Conservation (phyloP, 1,140 invertebrate genomes). For the Drosophila ogumai region DNA sequence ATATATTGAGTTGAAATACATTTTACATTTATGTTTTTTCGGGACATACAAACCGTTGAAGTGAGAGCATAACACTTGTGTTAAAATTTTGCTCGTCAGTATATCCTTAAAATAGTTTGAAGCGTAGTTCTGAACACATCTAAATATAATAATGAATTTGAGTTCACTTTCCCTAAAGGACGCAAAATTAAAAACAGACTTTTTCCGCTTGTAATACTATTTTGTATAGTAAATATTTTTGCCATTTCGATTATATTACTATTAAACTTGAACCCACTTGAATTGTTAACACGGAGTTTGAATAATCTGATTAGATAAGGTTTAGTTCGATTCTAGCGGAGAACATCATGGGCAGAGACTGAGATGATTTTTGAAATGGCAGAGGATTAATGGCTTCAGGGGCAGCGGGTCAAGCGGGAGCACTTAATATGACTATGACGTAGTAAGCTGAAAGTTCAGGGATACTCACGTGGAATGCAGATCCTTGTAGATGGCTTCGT, state of each 20-base stretch:
- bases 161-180: not conserved
- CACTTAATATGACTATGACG: constrained; percentile 35
- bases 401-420: constrained; percentile 4
- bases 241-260: too few species aligned
- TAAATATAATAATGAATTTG: not conserved
- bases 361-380: constrained; percentile 1
- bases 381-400: not conserved
- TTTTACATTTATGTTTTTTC: too few species aligned
- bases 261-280: too few species aligned
- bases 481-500: constrained; percentile 94
- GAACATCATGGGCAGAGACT: not conserved
- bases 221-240: not conserved
- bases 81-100: not conserved
- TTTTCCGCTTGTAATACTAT: not conserved
- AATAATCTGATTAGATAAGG: not conserved
- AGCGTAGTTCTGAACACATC: not conserved
- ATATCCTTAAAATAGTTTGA: not conserved
- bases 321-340: not conserved
- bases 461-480: constrained; percentile 89
- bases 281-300: not conserved
- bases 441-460: constrained; percentile 3
- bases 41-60: not conserved
- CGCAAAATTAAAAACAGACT: not conserved
- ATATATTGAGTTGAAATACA: too few species aligned
- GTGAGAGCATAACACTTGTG: not conserved